Evolutionary conservation across 2,797 vertebrate genomes (phyloP), one percentile per base, ranked within the genome.

Genomic region (Vespertilio murinus): DNA sequence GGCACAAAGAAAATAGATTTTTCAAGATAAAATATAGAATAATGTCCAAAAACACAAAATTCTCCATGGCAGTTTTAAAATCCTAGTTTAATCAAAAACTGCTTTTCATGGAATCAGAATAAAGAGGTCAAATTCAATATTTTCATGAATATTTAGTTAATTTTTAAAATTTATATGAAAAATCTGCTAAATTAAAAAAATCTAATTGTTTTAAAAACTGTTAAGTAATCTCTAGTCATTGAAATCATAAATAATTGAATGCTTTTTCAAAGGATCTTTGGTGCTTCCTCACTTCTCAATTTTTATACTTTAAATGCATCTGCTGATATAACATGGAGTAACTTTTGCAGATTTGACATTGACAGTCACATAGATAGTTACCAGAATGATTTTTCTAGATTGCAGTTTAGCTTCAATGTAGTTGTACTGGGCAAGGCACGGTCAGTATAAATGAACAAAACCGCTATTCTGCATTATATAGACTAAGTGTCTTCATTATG

Each of bases 321-420:
- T 91, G 22, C 67, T 87, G 13, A 71, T 84, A 85, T 4, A 87
- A 82, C 3, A 80, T 59, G 23, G 52, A 92, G 45, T 88, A 90
- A 33, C 8, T 67, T 96, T 95, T 92, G 12, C 12, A 75, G 20
- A 56, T 65, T 80, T 89, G 52, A 86, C 22, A 71, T 23, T 71
- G 69, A 77, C 33, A 42, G 8, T 93, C 23, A 59, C 13, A 83
- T 54, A 54, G 22, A 82, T 25, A 87, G 81, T 74, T 56, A 84
- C n/a, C 22, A 88, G 54, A 94, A 64, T 82, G 38, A 67, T 78
- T 91, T 89, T 91, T 93, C 33, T 85, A 88, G 71, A 81, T 20
- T 71, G 18, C 6, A 88, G n/a, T 88, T 93, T 95, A 84, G 28
- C 52, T 90, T 84, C 28, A 25, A 1, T 79, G 40, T 73, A 87